Percentiles rank a stretch among this genome's conserved stretches.
These are phyloP conservation scores for Callipepla squamata DNA, from an alignment of 2,113 vertebrate genomes.

Conservation along the genomic window DNA sequence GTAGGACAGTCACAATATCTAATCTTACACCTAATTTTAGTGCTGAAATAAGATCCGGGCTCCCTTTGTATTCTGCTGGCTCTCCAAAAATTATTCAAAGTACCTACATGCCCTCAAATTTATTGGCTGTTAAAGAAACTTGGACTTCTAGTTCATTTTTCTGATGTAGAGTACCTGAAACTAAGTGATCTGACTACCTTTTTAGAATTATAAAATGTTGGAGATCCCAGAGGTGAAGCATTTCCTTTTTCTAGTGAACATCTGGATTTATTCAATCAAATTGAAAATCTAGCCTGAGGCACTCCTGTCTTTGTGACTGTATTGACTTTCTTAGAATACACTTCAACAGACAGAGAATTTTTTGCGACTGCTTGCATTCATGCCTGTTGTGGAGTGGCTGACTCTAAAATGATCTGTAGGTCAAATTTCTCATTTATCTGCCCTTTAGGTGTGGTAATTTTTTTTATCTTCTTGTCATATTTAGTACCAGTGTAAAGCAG, in stretches of 20 bases:
- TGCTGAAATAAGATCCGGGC: not conserved
- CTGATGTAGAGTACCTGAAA: constrained; percentile 2
- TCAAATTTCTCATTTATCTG: not conserved
- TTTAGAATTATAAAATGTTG: not conserved
- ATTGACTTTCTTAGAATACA: not conserved
- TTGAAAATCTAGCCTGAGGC: constrained; percentile 67
- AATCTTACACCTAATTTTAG: not conserved
- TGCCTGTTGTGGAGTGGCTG: not conserved
- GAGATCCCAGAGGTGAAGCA: not conserved
- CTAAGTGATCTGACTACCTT: not conserved
- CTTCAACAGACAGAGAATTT: not conserved
- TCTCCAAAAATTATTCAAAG: not conserved
- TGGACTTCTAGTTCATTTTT: not conserved
- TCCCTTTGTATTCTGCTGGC: not conserved
- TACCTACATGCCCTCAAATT: not conserved
- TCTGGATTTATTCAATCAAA: constrained; percentile 48
- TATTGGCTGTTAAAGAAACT: not conserved
- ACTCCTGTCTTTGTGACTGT: not conserved
- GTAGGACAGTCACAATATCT: not conserved
- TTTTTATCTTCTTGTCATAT: not conserved
- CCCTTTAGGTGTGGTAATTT: not conserved
- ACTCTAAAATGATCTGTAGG: not conserved
- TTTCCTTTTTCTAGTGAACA: constrained; percentile 11
- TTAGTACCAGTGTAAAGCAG: not conserved
- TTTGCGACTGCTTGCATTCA: not conserved